These are phyloP conservation scores for Agelas oroides DNA, from an alignment of 37 sponge, comb jelly and placozoan species.

Conservation along the genomic window DNA sequence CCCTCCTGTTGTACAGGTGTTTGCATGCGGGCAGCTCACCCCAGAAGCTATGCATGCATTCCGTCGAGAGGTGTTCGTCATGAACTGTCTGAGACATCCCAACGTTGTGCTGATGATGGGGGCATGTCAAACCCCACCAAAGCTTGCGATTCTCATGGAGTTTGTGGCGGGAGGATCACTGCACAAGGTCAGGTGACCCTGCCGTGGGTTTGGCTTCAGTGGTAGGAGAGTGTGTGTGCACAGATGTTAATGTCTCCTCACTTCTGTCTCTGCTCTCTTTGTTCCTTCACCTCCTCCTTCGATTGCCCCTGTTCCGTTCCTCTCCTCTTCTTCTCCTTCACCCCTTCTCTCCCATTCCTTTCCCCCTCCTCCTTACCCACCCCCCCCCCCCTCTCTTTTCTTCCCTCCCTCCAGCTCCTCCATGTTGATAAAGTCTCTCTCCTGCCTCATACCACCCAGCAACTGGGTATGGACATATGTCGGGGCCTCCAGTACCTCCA, in stretches of 20 bases:
- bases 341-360: background rate
- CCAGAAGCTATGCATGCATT: slow-evolving; percentile 59
- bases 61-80: slow-evolving; percentile 79
- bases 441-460: slow-evolving; percentile 7
- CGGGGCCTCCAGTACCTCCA: slow-evolving; percentile 89
- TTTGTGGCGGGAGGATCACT: slow-evolving; percentile 81
- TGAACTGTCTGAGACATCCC: slow-evolving; percentile 88
- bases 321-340: no score
- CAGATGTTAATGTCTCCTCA: no score
- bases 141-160: slow-evolving; percentile 87
- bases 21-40: slow-evolving; percentile 50
- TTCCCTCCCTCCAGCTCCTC: slow-evolving; percentile 22
- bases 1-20: no score
- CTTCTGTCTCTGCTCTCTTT: no score
- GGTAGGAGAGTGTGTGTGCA: no score
- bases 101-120: slow-evolving; percentile 89
- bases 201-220: no score
- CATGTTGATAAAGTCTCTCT: slow-evolving; percentile 39
- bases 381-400: background rate
- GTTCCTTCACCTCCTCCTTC: no score
- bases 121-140: slow-evolving; percentile 85
- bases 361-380: background rate
- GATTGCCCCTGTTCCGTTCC: no score
- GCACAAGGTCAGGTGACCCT: slow-evolving; percentile 33
- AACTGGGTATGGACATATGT: slow-evolving; percentile 53